Conservation (phyloP, 2,888 invertebrate genomes). For the Cetonia aurata region DNA sequence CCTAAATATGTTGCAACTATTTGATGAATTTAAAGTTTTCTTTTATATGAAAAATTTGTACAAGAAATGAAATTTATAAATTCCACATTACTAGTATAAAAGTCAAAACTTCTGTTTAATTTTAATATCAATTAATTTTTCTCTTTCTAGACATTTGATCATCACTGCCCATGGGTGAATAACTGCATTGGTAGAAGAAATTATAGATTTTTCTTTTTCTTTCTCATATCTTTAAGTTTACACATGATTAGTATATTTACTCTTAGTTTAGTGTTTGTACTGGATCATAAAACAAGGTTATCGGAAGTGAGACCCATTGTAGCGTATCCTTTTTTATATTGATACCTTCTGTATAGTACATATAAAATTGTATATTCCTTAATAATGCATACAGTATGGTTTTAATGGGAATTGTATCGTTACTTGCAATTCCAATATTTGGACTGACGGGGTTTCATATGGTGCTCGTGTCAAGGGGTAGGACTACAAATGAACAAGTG, state of each 20-base stretch:
- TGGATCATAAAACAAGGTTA: constrained; percentile 85
- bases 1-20: too few species aligned
- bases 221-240: constrained; percentile 93
- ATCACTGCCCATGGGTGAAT: constrained; percentile 99
- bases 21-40: too few species aligned
- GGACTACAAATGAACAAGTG: constrained; percentile 99
- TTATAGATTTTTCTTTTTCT: constrained; percentile 99
- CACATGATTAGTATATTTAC: constrained; percentile 99
- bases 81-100: too few species aligned
- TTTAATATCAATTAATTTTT: constrained; percentile 44
- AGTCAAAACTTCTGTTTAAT: too few species aligned
- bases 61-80: too few species aligned
- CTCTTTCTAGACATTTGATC: constrained; percentile 94
- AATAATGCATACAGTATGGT: constrained; percentile 75
- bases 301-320: constrained; percentile 85
- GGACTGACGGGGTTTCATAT: constrained; percentile 98
- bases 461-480: constrained; percentile 94
- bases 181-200: constrained; percentile 97
- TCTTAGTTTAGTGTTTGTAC: constrained; percentile 91
- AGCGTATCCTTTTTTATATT: constrained; percentile 81
- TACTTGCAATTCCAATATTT: constrained; percentile 96
- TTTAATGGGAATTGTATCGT: constrained; percentile 90
- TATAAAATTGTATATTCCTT: constrained; percentile 54
- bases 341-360: not conserved
- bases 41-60: too few species aligned